Evolutionary conservation across 2,113 vertebrate species (phyloP).

Genomic region (Hepsetus odoe): DNA sequence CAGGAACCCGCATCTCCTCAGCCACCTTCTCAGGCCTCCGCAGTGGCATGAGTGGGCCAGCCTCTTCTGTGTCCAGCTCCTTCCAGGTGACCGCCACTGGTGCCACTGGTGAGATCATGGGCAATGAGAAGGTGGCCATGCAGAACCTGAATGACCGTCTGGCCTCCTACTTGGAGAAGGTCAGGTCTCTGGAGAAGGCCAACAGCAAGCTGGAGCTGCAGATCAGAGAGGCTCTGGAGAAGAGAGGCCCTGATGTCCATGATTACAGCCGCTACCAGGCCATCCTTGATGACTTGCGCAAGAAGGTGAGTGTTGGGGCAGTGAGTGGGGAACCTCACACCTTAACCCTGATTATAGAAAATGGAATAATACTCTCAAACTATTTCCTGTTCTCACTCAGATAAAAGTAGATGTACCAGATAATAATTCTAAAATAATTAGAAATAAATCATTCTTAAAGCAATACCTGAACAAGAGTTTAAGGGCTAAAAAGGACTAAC

Average conservation of each 20-base stretch:
- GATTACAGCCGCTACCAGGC: constrained; percentile 80
- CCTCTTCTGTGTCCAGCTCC: constrained; percentile 59
- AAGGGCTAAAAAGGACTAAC: no score
- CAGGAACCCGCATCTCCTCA: constrained; percentile 70
- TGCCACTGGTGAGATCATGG: constrained; percentile 70
- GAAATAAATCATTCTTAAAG: no score
- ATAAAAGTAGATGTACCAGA: no score
- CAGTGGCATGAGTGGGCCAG: constrained; percentile 52
- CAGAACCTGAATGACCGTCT: constrained; percentile 81
- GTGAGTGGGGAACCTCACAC: not conserved
- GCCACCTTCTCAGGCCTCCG: constrained; percentile 58
- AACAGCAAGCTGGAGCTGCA: constrained; percentile 78
- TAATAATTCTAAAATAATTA: no score
- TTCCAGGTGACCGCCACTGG: constrained; percentile 67
- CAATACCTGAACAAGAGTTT: no score
- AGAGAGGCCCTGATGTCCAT: constrained; percentile 75
- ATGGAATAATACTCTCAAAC: no score
- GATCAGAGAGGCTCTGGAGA: constrained; percentile 79
- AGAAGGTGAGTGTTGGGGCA: constrained; percentile 71
- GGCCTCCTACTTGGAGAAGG: constrained; percentile 79
- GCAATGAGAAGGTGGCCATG: constrained; percentile 82
- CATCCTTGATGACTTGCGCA: constrained; percentile 76
- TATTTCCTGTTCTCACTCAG: no score
- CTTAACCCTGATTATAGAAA: no score
- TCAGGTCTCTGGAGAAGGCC: constrained; percentile 78